Evolutionary conservation across 2,113 vertebrate genomes (phyloP).

Genomic region (Phylloscopus trochiloides): DNA sequence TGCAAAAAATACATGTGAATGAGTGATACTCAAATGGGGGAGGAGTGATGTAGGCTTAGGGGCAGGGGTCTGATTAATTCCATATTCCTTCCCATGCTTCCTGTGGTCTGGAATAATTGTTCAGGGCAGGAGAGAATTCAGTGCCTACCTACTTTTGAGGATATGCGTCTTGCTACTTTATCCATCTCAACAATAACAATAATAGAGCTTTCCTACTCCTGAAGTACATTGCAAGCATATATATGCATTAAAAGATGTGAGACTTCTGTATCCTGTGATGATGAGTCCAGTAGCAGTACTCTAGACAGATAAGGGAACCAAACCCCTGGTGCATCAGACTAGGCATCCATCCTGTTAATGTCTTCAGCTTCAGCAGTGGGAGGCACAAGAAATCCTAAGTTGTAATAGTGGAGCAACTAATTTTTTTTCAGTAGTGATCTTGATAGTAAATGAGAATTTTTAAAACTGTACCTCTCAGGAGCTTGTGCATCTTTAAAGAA

Average conservation of each 20-base stretch:
- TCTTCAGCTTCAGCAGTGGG: background rate
- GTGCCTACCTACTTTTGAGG: background rate
- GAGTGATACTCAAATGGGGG: background rate
- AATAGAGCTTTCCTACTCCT: background rate
- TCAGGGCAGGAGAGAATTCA: background rate
- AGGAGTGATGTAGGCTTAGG: background rate
- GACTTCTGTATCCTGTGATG: background rate
- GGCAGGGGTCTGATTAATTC: background rate
- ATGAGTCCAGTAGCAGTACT: background rate
- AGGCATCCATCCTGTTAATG: background rate
- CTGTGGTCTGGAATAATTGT: background rate
- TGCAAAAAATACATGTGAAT: background rate
- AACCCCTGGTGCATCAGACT: background rate
- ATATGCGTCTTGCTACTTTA: background rate
- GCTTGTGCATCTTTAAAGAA: slow-evolving; percentile 49
- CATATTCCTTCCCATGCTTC: background rate
- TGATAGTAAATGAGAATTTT: background rate
- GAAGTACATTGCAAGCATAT: background rate
- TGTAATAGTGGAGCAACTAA: background rate
- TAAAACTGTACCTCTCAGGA: background rate
- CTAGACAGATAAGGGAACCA: background rate
- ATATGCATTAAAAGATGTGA: background rate
- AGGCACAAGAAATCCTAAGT: background rate
- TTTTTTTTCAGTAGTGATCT: background rate
- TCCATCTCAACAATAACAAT: background rate